These are phyloP conservation scores for Drosophila nikananu DNA, from an alignment of 1,140 invertebrate species.

Conservation along the genomic window DNA sequence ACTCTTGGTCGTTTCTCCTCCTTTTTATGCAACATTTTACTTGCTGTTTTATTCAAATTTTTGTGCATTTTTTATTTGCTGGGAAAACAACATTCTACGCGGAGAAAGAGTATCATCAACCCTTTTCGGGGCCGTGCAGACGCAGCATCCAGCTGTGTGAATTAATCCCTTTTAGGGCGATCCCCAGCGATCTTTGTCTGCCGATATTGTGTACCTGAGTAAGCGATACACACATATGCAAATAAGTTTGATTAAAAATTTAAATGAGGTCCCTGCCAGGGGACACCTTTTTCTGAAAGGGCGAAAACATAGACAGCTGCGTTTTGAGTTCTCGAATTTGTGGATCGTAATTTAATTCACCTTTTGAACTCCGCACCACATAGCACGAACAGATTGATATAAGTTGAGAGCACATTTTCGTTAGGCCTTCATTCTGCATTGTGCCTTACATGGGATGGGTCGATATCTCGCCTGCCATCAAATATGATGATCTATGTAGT, in stretches of 20 bases:
- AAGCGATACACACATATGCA: conserved; percentile 64
- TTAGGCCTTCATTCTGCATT: conserved; percentile 5
- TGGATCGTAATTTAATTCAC: conserved; percentile 59
- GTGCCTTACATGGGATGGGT: not conserved
- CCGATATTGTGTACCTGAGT: conserved; percentile 63
- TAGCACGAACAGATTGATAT: conserved; percentile 1
- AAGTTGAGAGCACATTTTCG: not conserved
- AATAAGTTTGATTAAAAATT: conserved; percentile 82
- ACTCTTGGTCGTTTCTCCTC: conserved; percentile 24
- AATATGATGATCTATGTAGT: conserved; percentile 1
- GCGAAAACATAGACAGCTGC: conserved; percentile 60
- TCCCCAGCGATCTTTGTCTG: conserved; percentile 60
- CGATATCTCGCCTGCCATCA: conserved; percentile 7
- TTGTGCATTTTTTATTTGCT: conserved; percentile 76
- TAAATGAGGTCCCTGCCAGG: conserved; percentile 54
- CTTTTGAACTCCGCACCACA: conserved; percentile 60
- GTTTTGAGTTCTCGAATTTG: conserved; percentile 53
- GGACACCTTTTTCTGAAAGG: conserved; percentile 38
- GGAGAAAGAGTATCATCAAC: conserved; percentile 53
- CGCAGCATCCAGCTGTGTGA: conserved; percentile 61
- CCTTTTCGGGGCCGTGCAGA: conserved; percentile 27
- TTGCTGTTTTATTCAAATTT: conserved; percentile 79
- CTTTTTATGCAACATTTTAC: conserved; percentile 55
- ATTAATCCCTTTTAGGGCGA: conserved; percentile 38
- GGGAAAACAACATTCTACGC: conserved; percentile 69